A percentile compares a stretch with the other conserved stretches of the same genome.
Conservation (phyloP, 1,140 invertebrate species). For the Heterodera carotae region DNA sequence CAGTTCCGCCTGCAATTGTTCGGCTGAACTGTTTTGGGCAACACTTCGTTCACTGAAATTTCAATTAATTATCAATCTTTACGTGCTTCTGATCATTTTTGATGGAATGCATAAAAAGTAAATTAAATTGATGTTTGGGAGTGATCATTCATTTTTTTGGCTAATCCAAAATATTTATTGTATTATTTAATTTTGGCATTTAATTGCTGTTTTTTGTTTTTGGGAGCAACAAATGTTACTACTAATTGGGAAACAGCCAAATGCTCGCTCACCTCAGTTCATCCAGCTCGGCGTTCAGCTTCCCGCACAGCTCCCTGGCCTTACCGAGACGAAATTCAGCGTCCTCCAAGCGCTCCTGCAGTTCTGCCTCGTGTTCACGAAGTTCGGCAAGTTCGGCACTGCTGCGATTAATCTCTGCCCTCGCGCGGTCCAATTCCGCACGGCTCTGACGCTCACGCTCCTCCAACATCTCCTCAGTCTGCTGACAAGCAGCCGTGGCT, state of each 20-base stretch:
- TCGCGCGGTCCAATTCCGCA: constrained; percentile 11
- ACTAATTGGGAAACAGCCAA: no score
- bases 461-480: constrained; percentile 18
- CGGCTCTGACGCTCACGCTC: constrained; percentile 9
- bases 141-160: no score
- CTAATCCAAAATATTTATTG: no score
- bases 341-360: constrained; percentile 15
- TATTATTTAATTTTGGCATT: neutral
- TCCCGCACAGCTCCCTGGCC: constrained; percentile 15
- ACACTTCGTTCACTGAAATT: constrained; percentile 30
- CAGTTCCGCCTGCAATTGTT: constrained; percentile 26
- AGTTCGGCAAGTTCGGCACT: neutral
- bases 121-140: no score
- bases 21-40: constrained; percentile 18
- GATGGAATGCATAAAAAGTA: no score
- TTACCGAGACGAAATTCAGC: constrained; percentile 22
- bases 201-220: no score
- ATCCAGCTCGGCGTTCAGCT: constrained; percentile 28
- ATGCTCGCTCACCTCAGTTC: constrained; percentile 27
- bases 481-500: neutral
- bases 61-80: neutral
- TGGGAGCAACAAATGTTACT: no score
- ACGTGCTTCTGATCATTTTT: no score
- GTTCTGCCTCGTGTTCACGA: constrained; percentile 9
- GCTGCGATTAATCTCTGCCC: neutral